Evolutionary conservation across 2,888 invertebrate genomes (phyloP), one percentile per base, ranked within the genome.

Genomic region (Leptinotarsa haldemani): DNA sequence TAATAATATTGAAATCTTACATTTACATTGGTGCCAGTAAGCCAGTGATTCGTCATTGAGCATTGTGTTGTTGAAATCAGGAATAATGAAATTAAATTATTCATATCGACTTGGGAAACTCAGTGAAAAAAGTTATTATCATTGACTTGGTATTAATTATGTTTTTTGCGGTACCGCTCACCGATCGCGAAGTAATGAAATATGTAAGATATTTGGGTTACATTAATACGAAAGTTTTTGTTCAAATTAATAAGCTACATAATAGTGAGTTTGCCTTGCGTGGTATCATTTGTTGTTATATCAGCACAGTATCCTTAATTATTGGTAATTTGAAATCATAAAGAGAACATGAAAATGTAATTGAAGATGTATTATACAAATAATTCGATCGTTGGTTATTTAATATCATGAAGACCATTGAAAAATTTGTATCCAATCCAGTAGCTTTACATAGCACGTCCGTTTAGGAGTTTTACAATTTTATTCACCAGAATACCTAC

Each of bases 51-150:
- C 12, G 20, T 22, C 12, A 56, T 20, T 56, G 22, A 22, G 15
- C 61, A 61, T 61, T 61, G 61, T 61, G 40, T 61, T 61, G 61
- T 61, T 30, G 61, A 61, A 61, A 40, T 40, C 30, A n/a, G 61
- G 9, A 40, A n/a, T 61, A 61, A 30, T 61, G 9, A 18, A 61
- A 61, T 61, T 7, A 2, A 61, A 30, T 61, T 40, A 61, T 61
- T 61, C 61, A 25, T 61, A 30, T 30, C 12, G 16, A 30, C 61
- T 61, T 61, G 2, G 16, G 22, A 56, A 56, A 56, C 22, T 12
- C 9, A 9, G 40, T n/a, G 12, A 61, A 56, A 56, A 56, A 22
- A 56, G 2, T 56, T 4, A 56, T 30, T 20, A 25, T 1, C 61
- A 61, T 61, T 40, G 61, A 30, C 25, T 25, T n/a, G 40, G 30